Evolutionary conservation across 2,113 vertebrate species (phyloP), one percentile per base, ranked within the genome.

Genomic region (Pagrus major): DNA sequence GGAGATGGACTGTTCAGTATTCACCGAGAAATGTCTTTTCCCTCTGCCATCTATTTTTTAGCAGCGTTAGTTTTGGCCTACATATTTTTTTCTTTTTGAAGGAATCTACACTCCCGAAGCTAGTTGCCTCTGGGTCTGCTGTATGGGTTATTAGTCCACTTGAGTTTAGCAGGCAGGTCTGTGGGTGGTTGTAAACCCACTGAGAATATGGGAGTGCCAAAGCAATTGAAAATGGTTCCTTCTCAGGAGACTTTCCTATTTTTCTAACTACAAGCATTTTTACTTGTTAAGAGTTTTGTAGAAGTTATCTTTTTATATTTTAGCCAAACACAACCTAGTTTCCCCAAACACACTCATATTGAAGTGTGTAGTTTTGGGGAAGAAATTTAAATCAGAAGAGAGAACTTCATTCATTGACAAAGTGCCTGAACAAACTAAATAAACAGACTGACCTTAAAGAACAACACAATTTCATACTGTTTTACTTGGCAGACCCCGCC

Each of bases 1-100:
- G 51, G 29, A 61, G 27, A 49, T 18, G 21, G 61, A 54, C 55
- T 55, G 68, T 9, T 72, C 58, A 41, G 54, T 61, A 61, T 85
- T 41, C 67, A 67, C 31, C 9, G n/a, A 25, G 18, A 47, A 44
- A 73, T 61, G 39, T 35, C 41, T n/a, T 35, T 66, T 29, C 46
- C 52, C 27, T 47, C 47, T 14, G 10, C 21, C n/a, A 47, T 66
- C 27, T 10, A 59, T 75, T 64, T 55, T 67, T 71, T 21, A 71
- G 44, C 33, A 59, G 23, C 64, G 56, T 66, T 11, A 1, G 41
- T 59, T 58, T 65, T 27, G 52, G 25, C 44, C 41, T 6, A 42
- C 21, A 51, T 56, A n/a, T 33, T 27, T 69, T 7, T 3, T 3
- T 29, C 18, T 31, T 54, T 67, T n/a, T 61, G 23, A 51, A 27